These are phyloP conservation scores for Argentina silus DNA, from an alignment of 2,797 vertebrate species.

Conservation along the genomic window DNA sequence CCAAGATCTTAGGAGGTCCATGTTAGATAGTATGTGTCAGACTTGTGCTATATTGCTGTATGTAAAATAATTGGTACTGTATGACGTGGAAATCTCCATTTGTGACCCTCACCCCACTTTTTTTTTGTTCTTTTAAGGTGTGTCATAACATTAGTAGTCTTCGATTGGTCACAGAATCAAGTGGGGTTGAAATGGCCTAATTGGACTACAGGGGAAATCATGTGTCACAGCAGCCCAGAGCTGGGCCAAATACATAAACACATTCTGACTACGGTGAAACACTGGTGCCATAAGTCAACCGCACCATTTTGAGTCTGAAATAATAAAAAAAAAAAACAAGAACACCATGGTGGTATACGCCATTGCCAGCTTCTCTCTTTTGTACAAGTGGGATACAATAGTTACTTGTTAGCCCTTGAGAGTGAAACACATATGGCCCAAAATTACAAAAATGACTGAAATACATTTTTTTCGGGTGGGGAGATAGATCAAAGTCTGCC, in stretches of 20 bases:
- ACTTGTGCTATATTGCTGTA: constrained; percentile 62
- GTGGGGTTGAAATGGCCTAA: constrained; percentile 62
- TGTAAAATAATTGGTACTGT: constrained; percentile 55
- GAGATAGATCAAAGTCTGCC: background rate
- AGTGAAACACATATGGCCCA: constrained; percentile 16
- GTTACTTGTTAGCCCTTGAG: constrained; percentile 47
- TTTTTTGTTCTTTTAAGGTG: constrained; percentile 60
- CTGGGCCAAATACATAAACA: constrained; percentile 38
- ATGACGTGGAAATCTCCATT: constrained; percentile 63
- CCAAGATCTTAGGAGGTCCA: constrained; percentile 39
- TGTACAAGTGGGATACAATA: constrained; percentile 11
- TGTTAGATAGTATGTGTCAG: constrained; percentile 55
- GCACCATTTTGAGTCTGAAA: constrained; percentile 17
- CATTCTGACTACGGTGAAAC: constrained; percentile 23
- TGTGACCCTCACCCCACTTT: constrained; percentile 35
- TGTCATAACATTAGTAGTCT: constrained; percentile 55
- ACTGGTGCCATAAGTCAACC: constrained; percentile 34
- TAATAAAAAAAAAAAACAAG: constrained; percentile 12
- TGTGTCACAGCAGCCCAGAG: constrained; percentile 53
- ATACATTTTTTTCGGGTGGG: background rate
- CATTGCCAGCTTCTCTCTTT: constrained; percentile 20
- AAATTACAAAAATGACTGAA: background rate
- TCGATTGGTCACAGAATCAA: constrained; percentile 66
- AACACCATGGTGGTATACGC: constrained; percentile 8
- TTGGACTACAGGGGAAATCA: constrained; percentile 54